These are phyloP conservation scores for Drosophila nikananu DNA, from an alignment of 1,140 invertebrate species.

Conservation along the genomic window DNA sequence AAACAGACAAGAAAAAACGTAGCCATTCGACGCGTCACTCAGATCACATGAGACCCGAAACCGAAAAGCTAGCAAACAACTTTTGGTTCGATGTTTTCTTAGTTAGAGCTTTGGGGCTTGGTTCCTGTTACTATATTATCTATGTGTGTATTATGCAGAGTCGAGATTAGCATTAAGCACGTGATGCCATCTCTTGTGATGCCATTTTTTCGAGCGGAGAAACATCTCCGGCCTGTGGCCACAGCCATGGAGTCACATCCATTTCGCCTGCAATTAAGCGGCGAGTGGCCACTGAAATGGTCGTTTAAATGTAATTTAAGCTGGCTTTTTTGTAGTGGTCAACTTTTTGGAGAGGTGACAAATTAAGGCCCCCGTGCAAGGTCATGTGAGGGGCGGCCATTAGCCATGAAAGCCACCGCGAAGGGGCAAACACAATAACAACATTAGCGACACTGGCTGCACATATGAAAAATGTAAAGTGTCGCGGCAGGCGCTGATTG, in stretches of 20 bases:
- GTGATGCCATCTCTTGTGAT: slow-evolving; percentile 63
- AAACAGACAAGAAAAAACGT: slow-evolving; percentile 44
- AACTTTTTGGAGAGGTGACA: slow-evolving; percentile 66
- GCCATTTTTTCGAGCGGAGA: slow-evolving; percentile 31
- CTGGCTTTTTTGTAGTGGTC: slow-evolving; percentile 59
- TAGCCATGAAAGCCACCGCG: slow-evolving; percentile 63
- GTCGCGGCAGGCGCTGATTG: slow-evolving; percentile 51
- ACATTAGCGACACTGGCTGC: slow-evolving; percentile 51
- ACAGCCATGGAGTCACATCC: slow-evolving; percentile 28
- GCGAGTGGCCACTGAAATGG: slow-evolving; percentile 54
- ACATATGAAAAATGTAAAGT: slow-evolving; percentile 42
- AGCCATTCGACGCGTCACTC: slow-evolving; percentile 23
- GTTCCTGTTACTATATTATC: slow-evolving; percentile 38
- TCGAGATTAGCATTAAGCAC: slow-evolving; percentile 58
- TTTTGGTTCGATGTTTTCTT: slow-evolving; percentile 46
- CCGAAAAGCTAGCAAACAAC: slow-evolving; percentile 63
- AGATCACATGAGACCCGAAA: slow-evolving; percentile 61
- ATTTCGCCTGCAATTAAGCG: slow-evolving; percentile 60
- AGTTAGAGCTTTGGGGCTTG: slow-evolving; percentile 38
- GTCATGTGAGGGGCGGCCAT: slow-evolving; percentile 80
- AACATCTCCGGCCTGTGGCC: slow-evolving; percentile 21
- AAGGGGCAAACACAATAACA: slow-evolving; percentile 4
- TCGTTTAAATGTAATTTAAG: slow-evolving; percentile 81
- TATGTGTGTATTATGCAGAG: background rate
- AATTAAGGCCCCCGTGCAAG: slow-evolving; percentile 72